Percentiles rank a stretch among this genome's conserved stretches.
These are phyloP conservation scores for Tolmerus cingulatus DNA, from an alignment of 2,888 invertebrate genomes.

Conservation along the genomic window DNA sequence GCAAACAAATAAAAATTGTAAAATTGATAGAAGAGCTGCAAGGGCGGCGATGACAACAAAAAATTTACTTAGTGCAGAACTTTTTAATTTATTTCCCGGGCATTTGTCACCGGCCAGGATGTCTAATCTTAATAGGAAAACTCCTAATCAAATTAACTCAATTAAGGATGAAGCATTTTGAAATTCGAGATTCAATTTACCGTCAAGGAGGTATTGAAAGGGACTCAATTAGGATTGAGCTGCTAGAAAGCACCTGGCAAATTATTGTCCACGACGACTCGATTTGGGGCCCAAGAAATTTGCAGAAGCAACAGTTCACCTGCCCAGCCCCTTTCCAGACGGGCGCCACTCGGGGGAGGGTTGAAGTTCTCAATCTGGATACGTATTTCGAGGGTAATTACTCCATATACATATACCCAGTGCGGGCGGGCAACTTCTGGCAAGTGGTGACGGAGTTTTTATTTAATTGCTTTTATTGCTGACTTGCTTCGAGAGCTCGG, in stretches of 20 bases:
- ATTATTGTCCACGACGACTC: slow-evolving; percentile 14
- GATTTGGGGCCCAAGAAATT: not conserved
- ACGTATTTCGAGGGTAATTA: not conserved
- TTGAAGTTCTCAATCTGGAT: not conserved
- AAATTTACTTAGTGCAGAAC: slow-evolving; percentile 31
- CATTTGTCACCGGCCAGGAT: not conserved
- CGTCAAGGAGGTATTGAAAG: slow-evolving; percentile 46
- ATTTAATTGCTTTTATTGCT: not conserved
- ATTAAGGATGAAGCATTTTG: slow-evolving; percentile 46
- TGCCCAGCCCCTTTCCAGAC: not conserved
- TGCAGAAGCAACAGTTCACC: not conserved
- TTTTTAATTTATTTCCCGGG: slow-evolving; percentile 39
- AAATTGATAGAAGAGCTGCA: not conserved
- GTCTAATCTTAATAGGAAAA: slow-evolving; percentile 47
- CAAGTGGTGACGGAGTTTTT: not conserved
- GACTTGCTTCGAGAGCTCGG: not conserved
- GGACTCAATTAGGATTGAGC: slow-evolving; percentile 45
- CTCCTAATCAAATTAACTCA: slow-evolving; percentile 49
- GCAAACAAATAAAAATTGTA: not conserved
- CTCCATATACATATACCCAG: not conserved
- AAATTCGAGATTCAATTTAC: slow-evolving; percentile 46
- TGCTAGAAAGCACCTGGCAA: slow-evolving; percentile 37
- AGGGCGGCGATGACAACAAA: not conserved
- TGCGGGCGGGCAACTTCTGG: not conserved
- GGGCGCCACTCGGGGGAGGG: not conserved